phyloP scores from a whole-genome alignment of 2,113 vertebrate species.

The Calidris pygmaea region DNA sequence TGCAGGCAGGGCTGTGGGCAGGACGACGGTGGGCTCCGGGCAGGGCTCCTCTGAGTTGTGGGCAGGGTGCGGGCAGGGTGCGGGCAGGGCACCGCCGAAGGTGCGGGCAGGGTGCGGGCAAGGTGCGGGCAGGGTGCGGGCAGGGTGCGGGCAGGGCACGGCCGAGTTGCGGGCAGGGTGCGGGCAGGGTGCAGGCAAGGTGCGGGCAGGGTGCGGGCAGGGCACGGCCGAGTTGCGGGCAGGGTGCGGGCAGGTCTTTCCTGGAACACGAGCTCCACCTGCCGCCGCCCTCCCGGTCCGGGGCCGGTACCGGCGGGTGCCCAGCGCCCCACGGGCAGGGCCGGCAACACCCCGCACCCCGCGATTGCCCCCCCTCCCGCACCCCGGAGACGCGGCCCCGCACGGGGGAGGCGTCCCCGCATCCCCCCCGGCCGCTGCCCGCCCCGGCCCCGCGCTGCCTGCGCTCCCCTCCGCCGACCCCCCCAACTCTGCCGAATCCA shows the following conservation, averaged over 20 bases:
- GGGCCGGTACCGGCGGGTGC: neutral
- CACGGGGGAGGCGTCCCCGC: no score
- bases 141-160: neutral
- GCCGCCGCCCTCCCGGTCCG: neutral
- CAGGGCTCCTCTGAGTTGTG: no score
- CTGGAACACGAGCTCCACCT: slow-evolving; percentile 58
- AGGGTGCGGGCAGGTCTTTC: neutral
- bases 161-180: neutral
- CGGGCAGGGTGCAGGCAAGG: neutral
- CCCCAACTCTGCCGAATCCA: no score
- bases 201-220: neutral
- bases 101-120: neutral
- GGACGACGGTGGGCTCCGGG: no score
- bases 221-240: neutral
- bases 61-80: neutral
- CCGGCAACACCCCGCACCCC: neutral
- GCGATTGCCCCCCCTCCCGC: neutral
- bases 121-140: no score
- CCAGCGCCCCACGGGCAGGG: neutral
- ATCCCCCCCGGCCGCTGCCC: no score
- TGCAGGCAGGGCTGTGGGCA: no score
- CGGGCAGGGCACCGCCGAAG: neutral
- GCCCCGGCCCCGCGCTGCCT: neutral
- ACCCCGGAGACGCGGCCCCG: no score
- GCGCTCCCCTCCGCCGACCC: neutral